Conservation (phyloP, 2,888 invertebrate genomes). For the Augiades crinisus region DNA sequence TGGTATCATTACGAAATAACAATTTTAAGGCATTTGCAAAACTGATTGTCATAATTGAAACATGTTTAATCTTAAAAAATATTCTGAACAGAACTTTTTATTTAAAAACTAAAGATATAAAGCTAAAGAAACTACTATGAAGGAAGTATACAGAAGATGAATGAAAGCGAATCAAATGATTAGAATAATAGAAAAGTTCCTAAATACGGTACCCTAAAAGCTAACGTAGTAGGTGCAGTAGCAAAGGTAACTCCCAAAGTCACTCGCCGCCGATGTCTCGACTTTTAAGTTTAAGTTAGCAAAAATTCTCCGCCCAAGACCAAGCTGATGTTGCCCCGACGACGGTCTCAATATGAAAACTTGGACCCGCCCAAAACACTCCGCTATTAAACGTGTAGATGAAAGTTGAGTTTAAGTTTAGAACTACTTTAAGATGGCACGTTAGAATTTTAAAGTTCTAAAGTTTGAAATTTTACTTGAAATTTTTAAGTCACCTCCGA, state of each 20-base stretch:
- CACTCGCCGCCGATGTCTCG: constrained; percentile 6
- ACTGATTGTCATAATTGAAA: too few species aligned
- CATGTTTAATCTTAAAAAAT: too few species aligned
- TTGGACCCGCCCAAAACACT: constrained; percentile 23
- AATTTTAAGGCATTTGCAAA: too few species aligned
- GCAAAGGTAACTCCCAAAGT: neutral
- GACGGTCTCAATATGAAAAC: constrained; percentile 13
- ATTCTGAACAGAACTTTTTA: too few species aligned
- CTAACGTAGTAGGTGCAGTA: neutral
- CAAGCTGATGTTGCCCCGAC: constrained; percentile 10
- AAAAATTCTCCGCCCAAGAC: constrained; percentile 11
- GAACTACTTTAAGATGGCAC: constrained; percentile 21
- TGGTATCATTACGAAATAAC: too few species aligned
- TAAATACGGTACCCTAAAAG: too few species aligned
- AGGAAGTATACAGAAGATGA: too few species aligned
- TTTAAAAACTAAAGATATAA: too few species aligned
- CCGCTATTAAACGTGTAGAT: constrained; percentile 24
- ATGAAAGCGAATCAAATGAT: too few species aligned
- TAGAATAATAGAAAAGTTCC: too few species aligned
- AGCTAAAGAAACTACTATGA: too few species aligned
- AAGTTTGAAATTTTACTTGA: constrained; percentile 10
- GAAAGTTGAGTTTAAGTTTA: constrained; percentile 23
- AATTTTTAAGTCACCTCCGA: constrained; percentile 4
- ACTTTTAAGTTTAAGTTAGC: constrained; percentile 14
- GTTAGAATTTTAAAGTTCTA: constrained; percentile 16